A percentile compares a stretch with the other conserved stretches of the same genome.
phyloP scores from a whole-genome alignment of 2,113 vertebrate species.

The Upupa epops region DNA sequence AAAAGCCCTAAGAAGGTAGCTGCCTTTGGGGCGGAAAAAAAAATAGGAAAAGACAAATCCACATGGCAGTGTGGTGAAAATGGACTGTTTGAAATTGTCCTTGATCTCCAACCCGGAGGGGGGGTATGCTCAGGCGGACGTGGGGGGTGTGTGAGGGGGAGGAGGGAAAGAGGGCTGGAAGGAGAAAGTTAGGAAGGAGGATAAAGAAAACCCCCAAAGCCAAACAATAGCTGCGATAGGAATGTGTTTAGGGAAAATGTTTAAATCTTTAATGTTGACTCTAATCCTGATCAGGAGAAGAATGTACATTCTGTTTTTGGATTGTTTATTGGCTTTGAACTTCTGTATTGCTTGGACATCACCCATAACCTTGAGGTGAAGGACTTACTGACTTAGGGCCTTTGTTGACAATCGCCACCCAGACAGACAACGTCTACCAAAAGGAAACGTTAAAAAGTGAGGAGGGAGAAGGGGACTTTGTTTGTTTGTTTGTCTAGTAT shows the following conservation, averaged over 20 bases:
- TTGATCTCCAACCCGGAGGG: slow-evolving; percentile 32
- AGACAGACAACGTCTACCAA: slow-evolving; percentile 27
- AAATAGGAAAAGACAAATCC: neutral
- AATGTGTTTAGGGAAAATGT: neutral
- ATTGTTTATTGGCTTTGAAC: slow-evolving; percentile 84
- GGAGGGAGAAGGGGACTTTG: neutral
- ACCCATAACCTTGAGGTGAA: slow-evolving; percentile 83
- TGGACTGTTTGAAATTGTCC: slow-evolving; percentile 19
- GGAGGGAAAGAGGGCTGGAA: neutral
- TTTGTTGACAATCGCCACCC: slow-evolving; percentile 70
- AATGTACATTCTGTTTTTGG: slow-evolving; percentile 58
- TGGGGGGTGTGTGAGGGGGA: rapidly evolving
- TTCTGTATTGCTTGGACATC: slow-evolving; percentile 82
- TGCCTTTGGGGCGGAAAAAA: neutral
- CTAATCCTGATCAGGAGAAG: slow-evolving; percentile 18
- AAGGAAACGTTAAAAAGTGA: slow-evolving; percentile 22
- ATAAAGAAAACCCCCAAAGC: neutral
- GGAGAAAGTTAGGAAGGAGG: neutral
- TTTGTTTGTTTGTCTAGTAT: slow-evolving; percentile 62
- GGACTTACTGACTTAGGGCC: slow-evolving; percentile 67
- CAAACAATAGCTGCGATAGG: slow-evolving; percentile 14
- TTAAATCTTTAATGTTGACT: neutral
- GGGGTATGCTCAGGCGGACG: neutral
- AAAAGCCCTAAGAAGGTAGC: neutral
- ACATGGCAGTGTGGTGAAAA: neutral